Percentiles rank a stretch among this genome's conserved stretches.
Conservation (phyloP, 2,113 vertebrate species). For the Lophura nycthemera region DNA sequence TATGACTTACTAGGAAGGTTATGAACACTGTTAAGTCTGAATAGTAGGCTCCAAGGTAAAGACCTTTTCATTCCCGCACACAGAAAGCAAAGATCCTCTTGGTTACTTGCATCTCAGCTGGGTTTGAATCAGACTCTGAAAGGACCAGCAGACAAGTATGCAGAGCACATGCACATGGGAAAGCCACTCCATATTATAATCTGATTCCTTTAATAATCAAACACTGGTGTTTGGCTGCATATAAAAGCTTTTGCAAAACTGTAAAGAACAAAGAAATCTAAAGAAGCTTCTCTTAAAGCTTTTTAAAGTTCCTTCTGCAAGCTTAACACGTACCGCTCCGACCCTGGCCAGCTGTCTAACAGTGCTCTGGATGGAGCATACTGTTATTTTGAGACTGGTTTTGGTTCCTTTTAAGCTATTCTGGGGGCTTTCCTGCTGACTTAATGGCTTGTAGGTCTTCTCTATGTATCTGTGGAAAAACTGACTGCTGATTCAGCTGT, state of each 20-base stretch:
- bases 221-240: background rate
- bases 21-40: background rate
- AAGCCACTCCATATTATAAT: background rate
- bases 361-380: background rate
- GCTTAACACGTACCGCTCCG: background rate
- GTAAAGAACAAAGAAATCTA: background rate
- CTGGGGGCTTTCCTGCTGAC: background rate
- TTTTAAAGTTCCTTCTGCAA: background rate
- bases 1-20: background rate
- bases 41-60: background rate
- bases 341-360: rapidly evolving
- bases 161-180: background rate
- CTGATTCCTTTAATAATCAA: background rate
- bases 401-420: conserved; percentile 27
- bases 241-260: background rate
- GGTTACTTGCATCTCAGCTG: background rate
- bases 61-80: background rate
- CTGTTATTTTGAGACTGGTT: background rate
- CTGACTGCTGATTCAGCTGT: background rate
- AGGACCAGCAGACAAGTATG: background rate
- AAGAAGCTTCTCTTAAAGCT: background rate
- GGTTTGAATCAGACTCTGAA: background rate
- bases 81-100: background rate
- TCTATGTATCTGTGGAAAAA: background rate
- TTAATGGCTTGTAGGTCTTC: background rate